phyloP scores from a whole-genome alignment of 2,888 invertebrate species.

The Lepidochrysops patricia region DNA sequence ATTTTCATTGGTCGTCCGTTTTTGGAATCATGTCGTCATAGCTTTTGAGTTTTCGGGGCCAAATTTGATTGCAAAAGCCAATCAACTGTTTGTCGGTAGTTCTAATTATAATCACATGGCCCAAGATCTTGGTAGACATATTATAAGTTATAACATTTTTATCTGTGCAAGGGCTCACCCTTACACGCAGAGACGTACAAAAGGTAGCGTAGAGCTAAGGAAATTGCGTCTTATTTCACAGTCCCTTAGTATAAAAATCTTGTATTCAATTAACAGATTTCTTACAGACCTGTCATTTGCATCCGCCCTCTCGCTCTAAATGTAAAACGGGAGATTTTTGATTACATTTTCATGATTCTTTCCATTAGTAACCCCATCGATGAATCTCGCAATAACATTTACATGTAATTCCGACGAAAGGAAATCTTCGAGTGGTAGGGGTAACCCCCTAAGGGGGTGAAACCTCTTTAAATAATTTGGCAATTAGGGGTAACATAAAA shows the following conservation, averaged over 20 bases:
- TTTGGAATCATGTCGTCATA: too few relatives aligned
- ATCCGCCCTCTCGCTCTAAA: slow-evolving; percentile 2
- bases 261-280: neutral
- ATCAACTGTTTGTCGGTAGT: too few relatives aligned
- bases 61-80: too few relatives aligned
- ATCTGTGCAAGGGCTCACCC: too few relatives aligned
- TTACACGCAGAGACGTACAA: too few relatives aligned
- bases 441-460: slow-evolving; percentile 60
- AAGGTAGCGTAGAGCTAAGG: too few relatives aligned
- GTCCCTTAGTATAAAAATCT: neutral
- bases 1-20: too few relatives aligned
- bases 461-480: slow-evolving; percentile 72
- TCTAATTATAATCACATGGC: too few relatives aligned
- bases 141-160: too few relatives aligned
- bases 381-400: slow-evolving; percentile 54
- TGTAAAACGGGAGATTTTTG: slow-evolving; percentile 22
- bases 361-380: slow-evolving; percentile 45
- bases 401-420: slow-evolving; percentile 57
- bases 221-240: neutral
- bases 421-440: slow-evolving; percentile 38
- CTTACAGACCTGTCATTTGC: neutral
- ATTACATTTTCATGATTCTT: slow-evolving; percentile 42
- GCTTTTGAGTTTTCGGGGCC: too few relatives aligned
- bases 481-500: slow-evolving; percentile 73
- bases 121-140: too few relatives aligned